Evolutionary conservation across 2,888 invertebrate species (phyloP).

Genomic region (Incurvaria masculella): DNA sequence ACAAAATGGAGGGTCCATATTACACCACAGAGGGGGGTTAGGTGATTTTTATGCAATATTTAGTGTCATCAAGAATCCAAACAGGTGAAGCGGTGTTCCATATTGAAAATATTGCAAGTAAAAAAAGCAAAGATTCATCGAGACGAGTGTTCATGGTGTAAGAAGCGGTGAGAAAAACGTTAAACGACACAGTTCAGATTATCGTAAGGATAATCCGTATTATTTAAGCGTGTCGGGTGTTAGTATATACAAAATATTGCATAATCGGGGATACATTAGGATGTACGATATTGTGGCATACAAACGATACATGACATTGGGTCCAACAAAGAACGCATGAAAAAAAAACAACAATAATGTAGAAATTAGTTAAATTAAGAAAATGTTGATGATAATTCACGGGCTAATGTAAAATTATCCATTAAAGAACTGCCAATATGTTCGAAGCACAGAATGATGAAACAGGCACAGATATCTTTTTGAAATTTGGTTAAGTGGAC

Average conservation of each 20-base stretch:
- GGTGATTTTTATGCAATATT: not conserved
- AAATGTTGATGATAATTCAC: too few relatives aligned
- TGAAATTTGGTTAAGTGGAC: too few relatives aligned
- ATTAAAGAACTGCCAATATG: too few relatives aligned
- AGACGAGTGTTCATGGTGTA: not conserved
- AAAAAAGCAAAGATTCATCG: too few relatives aligned
- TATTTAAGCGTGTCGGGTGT: not conserved
- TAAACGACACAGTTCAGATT: too few relatives aligned
- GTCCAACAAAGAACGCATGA: conserved; percentile 22
- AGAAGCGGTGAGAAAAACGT: too few relatives aligned
- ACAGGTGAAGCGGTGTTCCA: not conserved
- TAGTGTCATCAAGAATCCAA: not conserved
- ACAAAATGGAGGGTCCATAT: not conserved
- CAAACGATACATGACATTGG: conserved; percentile 40
- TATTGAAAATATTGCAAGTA: not conserved
- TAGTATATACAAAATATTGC: not conserved
- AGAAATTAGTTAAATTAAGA: not conserved
- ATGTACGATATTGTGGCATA: conserved; percentile 23
- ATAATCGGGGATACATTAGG: not conserved
- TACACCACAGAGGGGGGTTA: not conserved
- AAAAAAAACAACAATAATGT: not conserved
- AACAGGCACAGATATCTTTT: too few relatives aligned
- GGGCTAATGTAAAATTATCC: too few relatives aligned
- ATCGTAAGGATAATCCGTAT: too few relatives aligned
- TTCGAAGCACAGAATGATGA: too few relatives aligned